Evolutionary conservation across 2,113 vertebrate genomes (phyloP), one percentile per base, ranked within the genome.

Genomic region (Guaruba guarouba): DNA sequence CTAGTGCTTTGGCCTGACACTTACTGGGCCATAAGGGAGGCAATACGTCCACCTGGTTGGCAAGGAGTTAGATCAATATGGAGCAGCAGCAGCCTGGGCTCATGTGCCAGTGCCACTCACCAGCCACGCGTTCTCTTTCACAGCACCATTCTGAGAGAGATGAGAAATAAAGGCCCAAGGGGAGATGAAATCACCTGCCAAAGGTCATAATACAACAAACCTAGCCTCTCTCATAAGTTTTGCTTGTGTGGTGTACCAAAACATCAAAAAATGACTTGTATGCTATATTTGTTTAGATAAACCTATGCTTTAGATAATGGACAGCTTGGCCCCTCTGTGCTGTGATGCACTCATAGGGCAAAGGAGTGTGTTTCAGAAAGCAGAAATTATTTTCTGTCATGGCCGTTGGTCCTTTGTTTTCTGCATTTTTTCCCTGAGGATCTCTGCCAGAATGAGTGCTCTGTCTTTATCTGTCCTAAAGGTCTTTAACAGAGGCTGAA

Each of bases 11-110:
- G 57, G 74, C 55, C 17, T 13, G 12, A 64, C 52, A 61, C 31
- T n/a, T 49, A 3, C 39, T 29, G 31, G 31, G 46, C 31, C 0
- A 0, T 0, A 3, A 67, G 35, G 57, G 35, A 90, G 57, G 7
- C 81, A 55, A 29, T 43, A 66, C 11, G 43, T 27, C 61, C 51
- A 37, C 15, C 19, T 44, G n/a, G 5, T 2, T 44, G 68, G 49
- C 68, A 93, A 88, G 59, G 54, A 0, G 3, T 67, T 77, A 27
- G 37, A 54, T 70, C 22, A 6, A 24, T 7, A 4, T 4, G 17
- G 39, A 79, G 29, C 27, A 71, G 33, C 33, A 35, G 52, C 61
- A 91, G 62, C 37, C 33, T 16, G 1, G 2, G 20, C 59, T 66
- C 25, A 8, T 15, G 71, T 23, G 33, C 51, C 64, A 41, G 31